Evolutionary conservation across 2,797 vertebrate species (phyloP), one percentile per base, ranked within the genome.

Genomic region (Propithecus perrieri): DNA sequence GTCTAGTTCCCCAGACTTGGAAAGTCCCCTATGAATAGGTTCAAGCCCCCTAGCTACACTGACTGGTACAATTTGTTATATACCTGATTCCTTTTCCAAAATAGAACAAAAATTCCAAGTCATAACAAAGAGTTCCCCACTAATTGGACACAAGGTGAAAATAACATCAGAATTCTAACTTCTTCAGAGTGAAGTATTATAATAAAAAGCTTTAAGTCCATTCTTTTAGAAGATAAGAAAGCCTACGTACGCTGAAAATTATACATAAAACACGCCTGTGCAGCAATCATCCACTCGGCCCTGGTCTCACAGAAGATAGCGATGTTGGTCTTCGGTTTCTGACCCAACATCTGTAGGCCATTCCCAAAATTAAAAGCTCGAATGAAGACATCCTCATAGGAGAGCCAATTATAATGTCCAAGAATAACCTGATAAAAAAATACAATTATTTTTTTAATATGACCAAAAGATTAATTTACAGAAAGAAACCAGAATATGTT

Each of bases 261-360:
- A 98, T 99, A 98, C 99, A 99, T 99, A 92, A 99, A 99, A 98
- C 99, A 99, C 61, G 99, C 99, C 98, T 99, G 99, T 0, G 99
- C 99, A 2, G 99, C 98, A 10, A 99, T 99, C 96, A 99, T 99
- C 99, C 99, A 99, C 97, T 99, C 99, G 0, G 99, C 99, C 95
- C 99, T 98, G 0, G 99, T 99, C 98, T 99, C 99, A 88, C 99
- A 99, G 98, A 99, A 99, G 98, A 99, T 99, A 93, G 99, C 99
- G 3, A 99, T 99, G 98, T 99, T 99, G 95, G 98, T 98, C 96
- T 99, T 99, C 0, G 99, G 99, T 85, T 98, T 99, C 98, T 99
- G 99, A 61, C 99, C 99, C 97, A 99, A 97, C 1, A 99, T 98
- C 24, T 98, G 98, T 97, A 99, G 98, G 53, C 99, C 99, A 0